phyloP scores from a whole-genome alignment of 2,113 vertebrate genomes.

The Brachyistius frenatus region DNA sequence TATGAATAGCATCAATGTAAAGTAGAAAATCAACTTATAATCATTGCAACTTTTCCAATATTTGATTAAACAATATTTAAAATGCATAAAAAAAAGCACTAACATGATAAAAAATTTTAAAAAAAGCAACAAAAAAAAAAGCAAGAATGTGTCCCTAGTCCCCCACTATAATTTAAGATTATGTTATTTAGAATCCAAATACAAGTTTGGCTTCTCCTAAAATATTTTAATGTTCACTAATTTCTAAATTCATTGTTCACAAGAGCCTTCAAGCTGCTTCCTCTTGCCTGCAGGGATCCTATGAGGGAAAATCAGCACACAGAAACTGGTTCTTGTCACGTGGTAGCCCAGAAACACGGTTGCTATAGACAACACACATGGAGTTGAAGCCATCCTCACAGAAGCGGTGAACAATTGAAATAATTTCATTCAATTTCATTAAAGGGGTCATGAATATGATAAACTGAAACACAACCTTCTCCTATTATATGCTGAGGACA shows the following conservation, averaged over 20 bases:
- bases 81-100: not conserved
- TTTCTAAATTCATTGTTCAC: slow-evolving; percentile 49
- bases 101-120: not conserved
- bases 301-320: slow-evolving; percentile 52
- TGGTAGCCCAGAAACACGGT: slow-evolving; percentile 35
- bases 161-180: not conserved
- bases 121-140: not conserved
- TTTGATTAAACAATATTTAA: not conserved
- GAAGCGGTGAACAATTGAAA: slow-evolving; percentile 51
- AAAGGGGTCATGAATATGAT: slow-evolving; percentile 42
- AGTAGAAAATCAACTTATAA: not conserved
- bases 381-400: slow-evolving; percentile 45
- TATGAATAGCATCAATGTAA: not conserved
- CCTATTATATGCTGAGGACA: slow-evolving; percentile 48
- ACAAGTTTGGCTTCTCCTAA: slow-evolving; percentile 11
- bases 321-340: slow-evolving; percentile 24
- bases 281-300: slow-evolving; percentile 70
- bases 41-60: not conserved
- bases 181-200: not conserved
- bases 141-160: not conserved
- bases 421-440: slow-evolving; percentile 29
- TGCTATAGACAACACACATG: slow-evolving; percentile 34
- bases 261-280: slow-evolving; percentile 52
- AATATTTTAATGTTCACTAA: slow-evolving; percentile 85
- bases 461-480: slow-evolving; percentile 25